Conservation (phyloP, 2,888 invertebrate genomes). For the Ypsolopha scabrella region DNA sequence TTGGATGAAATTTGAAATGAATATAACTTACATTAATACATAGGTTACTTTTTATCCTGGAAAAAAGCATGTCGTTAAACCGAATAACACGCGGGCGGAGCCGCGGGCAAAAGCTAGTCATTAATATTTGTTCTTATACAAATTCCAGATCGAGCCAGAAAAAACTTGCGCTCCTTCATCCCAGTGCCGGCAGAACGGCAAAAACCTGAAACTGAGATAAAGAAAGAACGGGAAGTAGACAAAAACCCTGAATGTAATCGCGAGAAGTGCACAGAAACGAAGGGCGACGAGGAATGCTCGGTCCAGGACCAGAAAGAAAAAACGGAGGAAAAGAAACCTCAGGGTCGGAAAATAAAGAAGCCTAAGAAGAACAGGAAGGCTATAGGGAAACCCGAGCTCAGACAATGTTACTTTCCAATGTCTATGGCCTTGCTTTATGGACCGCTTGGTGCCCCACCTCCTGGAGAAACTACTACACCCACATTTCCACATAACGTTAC, state of each 20-base stretch:
- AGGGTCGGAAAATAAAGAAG: constrained; percentile 35
- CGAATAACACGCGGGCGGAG: too few species aligned
- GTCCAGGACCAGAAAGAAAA: constrained; percentile 27
- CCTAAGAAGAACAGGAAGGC: constrained; percentile 58
- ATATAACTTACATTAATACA: too few species aligned
- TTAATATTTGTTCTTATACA: constrained; percentile 13
- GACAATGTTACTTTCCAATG: constrained; percentile 78
- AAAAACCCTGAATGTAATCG: constrained; percentile 34
- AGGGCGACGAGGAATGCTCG: constrained; percentile 37
- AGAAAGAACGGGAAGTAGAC: constrained; percentile 24
- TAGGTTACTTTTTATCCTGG: too few species aligned
- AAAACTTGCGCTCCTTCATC: constrained; percentile 53
- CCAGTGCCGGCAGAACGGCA: constrained; percentile 46
- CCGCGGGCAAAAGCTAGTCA: too few species aligned
- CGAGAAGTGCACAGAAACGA: constrained; percentile 39
- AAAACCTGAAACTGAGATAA: constrained; percentile 46
- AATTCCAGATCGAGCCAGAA: constrained; percentile 48
- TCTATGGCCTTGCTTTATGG: constrained; percentile 92
- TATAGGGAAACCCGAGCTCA: constrained; percentile 42
- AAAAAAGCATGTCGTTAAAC: too few species aligned
- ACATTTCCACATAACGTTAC: constrained; percentile 91
- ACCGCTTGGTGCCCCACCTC: constrained; percentile 73
- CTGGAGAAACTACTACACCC: constrained; percentile 47
- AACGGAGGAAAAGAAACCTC: constrained; percentile 36
- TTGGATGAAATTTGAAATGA: too few species aligned